Evolutionary conservation across 1,140 invertebrate genomes (phyloP), one percentile per base, ranked within the genome.

Genomic region (Drosophila pandora): DNA sequence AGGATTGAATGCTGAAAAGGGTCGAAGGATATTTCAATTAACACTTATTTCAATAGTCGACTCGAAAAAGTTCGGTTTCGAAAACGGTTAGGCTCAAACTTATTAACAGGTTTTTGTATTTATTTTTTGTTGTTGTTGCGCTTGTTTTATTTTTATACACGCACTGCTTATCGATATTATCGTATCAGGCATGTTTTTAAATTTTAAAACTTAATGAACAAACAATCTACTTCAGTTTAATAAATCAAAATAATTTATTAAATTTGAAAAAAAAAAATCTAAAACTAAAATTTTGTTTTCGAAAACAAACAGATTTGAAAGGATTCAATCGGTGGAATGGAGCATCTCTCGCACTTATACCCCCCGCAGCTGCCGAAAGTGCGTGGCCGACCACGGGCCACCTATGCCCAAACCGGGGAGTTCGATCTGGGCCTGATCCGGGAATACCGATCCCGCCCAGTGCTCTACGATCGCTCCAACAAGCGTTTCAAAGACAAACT

Each of bases 391-490:
- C 90, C 90, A 34, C 76, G 88, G 22, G 76, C 76, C 22, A 74
- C 79, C n/a, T 81, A 88, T 25, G 77, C 67, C 21, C 83, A 91
- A 48, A 91, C 90, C 28, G 87, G 90, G 0, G 91, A 92, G 65
- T 92, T 92, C 8, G 91, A 92, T 74, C 67, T 90, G 47, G 85
- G 80, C 21, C 63, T 92, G 21, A 92, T 92, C 49, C 74, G 76
- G 3, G 90, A 92, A 59, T 92, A 84, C 79, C 89, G 83, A 22
- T 68, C 63, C 1, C 75, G 87, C 2, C 87, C 91, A 6, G 87
- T 76, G 3, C 74, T 92, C 2, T 92, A 92, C 41, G 91, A 92
- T 69, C 80, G 91, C 21, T 72, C 73, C 17, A 81, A 77, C 21
- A 82, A 75, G 43, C 78, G 73, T 8, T 92, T 89, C 25, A 91